A percentile compares a stretch with the other conserved stretches of the same genome.
phyloP scores from a whole-genome alignment of 2,888 invertebrate genomes.

The Ophion ventricosus region DNA sequence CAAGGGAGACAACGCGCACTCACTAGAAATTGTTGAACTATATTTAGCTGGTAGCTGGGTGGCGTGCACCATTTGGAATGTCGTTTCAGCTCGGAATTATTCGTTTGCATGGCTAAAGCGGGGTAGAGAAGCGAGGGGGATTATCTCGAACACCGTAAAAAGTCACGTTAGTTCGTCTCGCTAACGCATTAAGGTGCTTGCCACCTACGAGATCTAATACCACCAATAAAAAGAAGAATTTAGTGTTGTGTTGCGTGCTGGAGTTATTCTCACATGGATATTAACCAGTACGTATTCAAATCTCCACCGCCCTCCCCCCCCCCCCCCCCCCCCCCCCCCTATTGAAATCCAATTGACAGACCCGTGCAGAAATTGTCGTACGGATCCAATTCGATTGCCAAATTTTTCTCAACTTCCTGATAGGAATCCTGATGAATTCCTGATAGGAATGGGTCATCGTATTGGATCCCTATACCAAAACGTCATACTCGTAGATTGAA shows the following conservation, averaged over 20 bases:
- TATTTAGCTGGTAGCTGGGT: constrained; percentile 59
- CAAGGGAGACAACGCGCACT: constrained; percentile 36
- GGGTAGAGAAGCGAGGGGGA: constrained; percentile 8
- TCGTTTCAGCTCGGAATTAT: constrained; percentile 67
- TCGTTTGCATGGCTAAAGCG: constrained; percentile 59
- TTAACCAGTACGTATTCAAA: constrained; percentile 14
- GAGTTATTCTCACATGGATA: not conserved
- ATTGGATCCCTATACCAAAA: too few relatives aligned
- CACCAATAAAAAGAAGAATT: constrained; percentile 22
- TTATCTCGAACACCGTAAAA: constrained; percentile 62
- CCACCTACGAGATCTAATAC: not conserved
- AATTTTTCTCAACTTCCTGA: too few relatives aligned
- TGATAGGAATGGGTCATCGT: too few relatives aligned
- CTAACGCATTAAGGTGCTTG: not conserved
- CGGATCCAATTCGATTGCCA: too few relatives aligned
- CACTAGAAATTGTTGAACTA: constrained; percentile 60
- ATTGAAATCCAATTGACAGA: not conserved
- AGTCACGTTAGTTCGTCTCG: constrained; percentile 25
- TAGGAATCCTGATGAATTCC: too few relatives aligned
- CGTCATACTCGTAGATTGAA: too few relatives aligned
- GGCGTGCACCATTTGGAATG: constrained; percentile 65
- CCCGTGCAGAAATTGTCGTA: too few relatives aligned
- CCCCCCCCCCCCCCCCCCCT: too few relatives aligned
- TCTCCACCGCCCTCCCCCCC: not conserved
- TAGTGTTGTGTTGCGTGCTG: not conserved